phyloP scores from a whole-genome alignment of 53 echinoderm and acorn worm genomes.

The Antedon mediterranea region DNA sequence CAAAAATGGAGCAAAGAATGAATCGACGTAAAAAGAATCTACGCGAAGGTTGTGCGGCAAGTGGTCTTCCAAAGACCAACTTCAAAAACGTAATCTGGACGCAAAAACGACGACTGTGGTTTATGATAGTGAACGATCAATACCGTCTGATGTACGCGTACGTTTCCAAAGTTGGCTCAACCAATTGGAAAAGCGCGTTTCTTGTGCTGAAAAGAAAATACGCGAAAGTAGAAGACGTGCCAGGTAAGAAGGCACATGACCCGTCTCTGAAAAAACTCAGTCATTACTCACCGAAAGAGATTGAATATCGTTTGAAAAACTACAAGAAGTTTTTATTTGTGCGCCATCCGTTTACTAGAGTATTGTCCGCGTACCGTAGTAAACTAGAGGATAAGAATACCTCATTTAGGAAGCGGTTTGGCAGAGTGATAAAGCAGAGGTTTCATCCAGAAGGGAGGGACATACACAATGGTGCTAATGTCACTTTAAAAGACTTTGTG shows the following conservation, averaged over 20 bases:
- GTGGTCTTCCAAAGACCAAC: no score
- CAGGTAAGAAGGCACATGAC: constrained; percentile 40
- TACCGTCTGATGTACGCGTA: constrained; percentile 44
- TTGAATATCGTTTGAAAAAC: constrained; percentile 33
- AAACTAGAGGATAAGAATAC: constrained; percentile 30
- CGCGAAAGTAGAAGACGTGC: constrained; percentile 43
- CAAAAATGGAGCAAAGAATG: no score
- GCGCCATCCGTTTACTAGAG: constrained; percentile 54
- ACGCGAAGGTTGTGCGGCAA: no score
- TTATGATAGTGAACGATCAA: constrained; percentile 44
- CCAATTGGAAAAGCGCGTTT: constrained; percentile 70
- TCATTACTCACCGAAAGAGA: constrained; percentile 20
- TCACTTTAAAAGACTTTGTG: constrained; percentile 61
- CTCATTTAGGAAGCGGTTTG: constrained; percentile 19
- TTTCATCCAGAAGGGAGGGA: constrained; percentile 38
- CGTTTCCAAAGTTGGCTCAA: constrained; percentile 65
- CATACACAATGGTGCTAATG: constrained; percentile 23
- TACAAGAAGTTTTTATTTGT: constrained; percentile 70
- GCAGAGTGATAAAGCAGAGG: constrained; percentile 20
- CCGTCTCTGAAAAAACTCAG: constrained; percentile 34
- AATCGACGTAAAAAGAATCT: no score
- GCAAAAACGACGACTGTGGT: constrained; percentile 44
- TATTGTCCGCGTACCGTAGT: constrained; percentile 54
- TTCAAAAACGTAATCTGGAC: constrained; percentile 22
- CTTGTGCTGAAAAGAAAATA: constrained; percentile 59